These are phyloP conservation scores for Seira ritae DNA, from an alignment of 2,888 invertebrate species.

Conservation along the genomic window DNA sequence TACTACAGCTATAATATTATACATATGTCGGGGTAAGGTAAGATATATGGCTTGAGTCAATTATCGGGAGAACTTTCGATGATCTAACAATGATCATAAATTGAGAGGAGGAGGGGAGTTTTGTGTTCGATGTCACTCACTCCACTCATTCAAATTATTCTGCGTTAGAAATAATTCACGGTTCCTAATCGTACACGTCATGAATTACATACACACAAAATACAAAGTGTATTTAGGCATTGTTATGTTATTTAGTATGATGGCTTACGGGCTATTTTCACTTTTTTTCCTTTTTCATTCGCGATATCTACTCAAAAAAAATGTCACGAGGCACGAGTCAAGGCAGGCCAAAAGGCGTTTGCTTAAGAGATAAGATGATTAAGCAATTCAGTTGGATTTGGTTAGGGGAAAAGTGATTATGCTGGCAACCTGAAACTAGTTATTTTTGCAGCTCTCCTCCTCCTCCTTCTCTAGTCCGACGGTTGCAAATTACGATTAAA, in stretches of 20 bases:
- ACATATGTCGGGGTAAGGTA: no score
- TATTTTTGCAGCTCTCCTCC: slow-evolving; percentile 39
- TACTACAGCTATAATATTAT: no score
- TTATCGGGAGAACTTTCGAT: not conserved
- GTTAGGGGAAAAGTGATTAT: slow-evolving; percentile 17
- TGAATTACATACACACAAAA: not conserved
- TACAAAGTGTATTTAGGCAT: no score
- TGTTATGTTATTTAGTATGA: no score
- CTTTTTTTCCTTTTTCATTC: slow-evolving; percentile 15
- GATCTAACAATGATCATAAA: slow-evolving; percentile 14
- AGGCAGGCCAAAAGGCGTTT: no score
- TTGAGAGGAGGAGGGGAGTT: slow-evolving; percentile 11
- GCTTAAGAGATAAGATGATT: slow-evolving; percentile 18
- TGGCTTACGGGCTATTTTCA: slow-evolving; percentile 29
- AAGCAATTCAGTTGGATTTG: not conserved
- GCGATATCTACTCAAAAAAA: slow-evolving; percentile 12
- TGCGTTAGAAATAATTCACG: not conserved
- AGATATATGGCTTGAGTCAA: not conserved
- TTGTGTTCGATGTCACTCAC: not conserved
- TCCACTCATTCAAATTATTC: not conserved
- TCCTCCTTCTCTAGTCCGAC: no score
- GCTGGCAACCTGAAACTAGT: slow-evolving; percentile 60
- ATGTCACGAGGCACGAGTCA: slow-evolving; percentile 32
- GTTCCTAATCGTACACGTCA: not conserved
- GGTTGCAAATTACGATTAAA: not conserved